Conservation (phyloP, 2,888 invertebrate species). For the Caenorhabditis wallacei region DNA sequence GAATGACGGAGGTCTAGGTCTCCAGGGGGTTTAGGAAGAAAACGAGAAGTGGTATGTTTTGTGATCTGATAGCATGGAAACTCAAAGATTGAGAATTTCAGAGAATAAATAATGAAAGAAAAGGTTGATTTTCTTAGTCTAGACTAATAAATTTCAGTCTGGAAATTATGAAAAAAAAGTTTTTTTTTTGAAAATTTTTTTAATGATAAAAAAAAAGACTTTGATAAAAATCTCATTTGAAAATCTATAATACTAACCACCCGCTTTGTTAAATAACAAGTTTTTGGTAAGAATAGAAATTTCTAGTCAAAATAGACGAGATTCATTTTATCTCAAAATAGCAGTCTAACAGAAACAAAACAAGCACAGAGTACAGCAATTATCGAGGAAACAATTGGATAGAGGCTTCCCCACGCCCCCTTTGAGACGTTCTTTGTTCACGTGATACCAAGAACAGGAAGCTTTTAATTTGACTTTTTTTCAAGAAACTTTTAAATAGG, state of each 20-base stretch:
- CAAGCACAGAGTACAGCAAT: conserved; percentile 12
- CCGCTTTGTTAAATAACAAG: not conserved
- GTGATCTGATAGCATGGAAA: conserved; percentile 1
- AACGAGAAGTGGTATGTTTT: not conserved
- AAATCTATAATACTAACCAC: too few species aligned
- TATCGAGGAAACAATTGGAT: not conserved
- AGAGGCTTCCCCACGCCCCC: not conserved
- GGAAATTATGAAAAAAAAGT: too few species aligned
- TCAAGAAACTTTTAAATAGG: too few species aligned
- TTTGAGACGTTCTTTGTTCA: not conserved
- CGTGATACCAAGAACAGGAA: conserved; percentile 30
- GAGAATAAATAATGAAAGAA: not conserved
- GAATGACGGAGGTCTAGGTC: conserved; percentile 12
- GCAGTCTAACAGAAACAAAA: conserved; percentile 14
- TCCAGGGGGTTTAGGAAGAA: not conserved
- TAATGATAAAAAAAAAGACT: too few species aligned
- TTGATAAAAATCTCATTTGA: too few species aligned
- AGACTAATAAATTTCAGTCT: not conserved
- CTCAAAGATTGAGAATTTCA: not conserved
- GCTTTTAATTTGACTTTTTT: conserved; percentile 7
- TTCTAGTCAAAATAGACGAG: conserved; percentile 9
- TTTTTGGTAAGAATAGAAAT: not conserved
- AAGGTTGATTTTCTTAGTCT: not conserved
- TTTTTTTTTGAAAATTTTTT: too few species aligned
- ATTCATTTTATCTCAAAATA: conserved; percentile 9